Conservation (phyloP, 2,888 invertebrate genomes). For the Coenonympha glycerion region DNA sequence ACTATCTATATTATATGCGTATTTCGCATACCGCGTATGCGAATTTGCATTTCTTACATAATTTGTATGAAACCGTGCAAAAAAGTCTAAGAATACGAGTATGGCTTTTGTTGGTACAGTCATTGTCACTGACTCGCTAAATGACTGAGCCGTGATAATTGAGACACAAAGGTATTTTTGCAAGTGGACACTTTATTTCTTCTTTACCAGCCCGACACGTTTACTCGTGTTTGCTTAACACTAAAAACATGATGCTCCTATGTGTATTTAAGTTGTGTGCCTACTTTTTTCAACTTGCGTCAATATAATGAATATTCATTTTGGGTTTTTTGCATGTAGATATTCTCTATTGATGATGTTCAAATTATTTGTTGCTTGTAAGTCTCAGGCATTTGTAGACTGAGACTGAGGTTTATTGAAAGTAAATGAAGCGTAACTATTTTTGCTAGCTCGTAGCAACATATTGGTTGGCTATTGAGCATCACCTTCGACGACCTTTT, state of each 20-base stretch:
- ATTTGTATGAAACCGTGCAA: constrained; percentile 34
- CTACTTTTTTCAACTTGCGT: constrained; percentile 11
- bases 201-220: constrained; percentile 22
- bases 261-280: constrained; percentile 16
- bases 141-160: constrained; percentile 53
- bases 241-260: constrained; percentile 20
- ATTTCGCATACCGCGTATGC: constrained; percentile 13
- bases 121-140: constrained; percentile 63
- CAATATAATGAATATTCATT: constrained; percentile 22
- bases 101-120: constrained; percentile 54
- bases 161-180: constrained; percentile 45
- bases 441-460: neutral
- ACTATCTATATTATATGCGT: too few species aligned
- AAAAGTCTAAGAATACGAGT: constrained; percentile 33
- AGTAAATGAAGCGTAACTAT: neutral
- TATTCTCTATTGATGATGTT: constrained; percentile 4
- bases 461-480: neutral
- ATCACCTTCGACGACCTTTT: neutral
- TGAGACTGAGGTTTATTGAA: constrained; percentile 2
- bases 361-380: neutral
- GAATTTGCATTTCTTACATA: constrained; percentile 37
- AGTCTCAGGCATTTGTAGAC: neutral
- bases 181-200: constrained; percentile 25
- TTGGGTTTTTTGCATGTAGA: constrained; percentile 9
- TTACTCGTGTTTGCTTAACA: constrained; percentile 19